These are phyloP conservation scores for Zophobas atratus DNA, from an alignment of 1,140 invertebrate genomes.

Conservation along the genomic window DNA sequence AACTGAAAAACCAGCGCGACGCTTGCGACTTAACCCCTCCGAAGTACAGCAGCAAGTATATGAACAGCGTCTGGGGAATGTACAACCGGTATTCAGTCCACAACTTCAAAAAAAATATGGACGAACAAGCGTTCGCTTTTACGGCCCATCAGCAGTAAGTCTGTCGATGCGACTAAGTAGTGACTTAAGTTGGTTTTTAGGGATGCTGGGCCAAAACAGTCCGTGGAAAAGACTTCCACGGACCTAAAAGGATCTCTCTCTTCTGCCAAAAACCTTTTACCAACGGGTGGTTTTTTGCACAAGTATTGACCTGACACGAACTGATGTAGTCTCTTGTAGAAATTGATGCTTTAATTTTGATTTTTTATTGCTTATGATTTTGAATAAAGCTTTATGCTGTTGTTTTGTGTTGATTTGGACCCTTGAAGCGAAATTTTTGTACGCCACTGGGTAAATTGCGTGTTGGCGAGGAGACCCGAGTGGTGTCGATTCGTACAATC, in stretches of 20 bases:
- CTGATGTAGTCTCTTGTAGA: background rate
- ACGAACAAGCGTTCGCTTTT: slow-evolving; percentile 66
- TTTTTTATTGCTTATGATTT: no score
- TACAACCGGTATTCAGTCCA: slow-evolving; percentile 90
- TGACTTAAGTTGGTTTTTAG: background rate
- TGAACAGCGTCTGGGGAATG: slow-evolving; percentile 92
- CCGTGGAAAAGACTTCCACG: slow-evolving; percentile 1
- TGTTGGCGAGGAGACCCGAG: no score
- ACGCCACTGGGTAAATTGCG: no score
- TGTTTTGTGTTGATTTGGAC: no score
- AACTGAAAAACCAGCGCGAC: slow-evolving; percentile 63
- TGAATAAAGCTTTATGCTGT: no score
- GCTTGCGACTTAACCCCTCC: slow-evolving; percentile 70
- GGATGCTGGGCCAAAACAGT: background rate
- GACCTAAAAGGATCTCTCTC: background rate
- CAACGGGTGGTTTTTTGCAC: background rate
- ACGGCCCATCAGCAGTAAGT: slow-evolving; percentile 70
- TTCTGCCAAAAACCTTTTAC: slow-evolving; percentile 1
- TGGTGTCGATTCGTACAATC: no score
- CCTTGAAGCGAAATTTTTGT: no score
- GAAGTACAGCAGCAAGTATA: slow-evolving; percentile 88
- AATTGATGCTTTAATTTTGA: background rate
- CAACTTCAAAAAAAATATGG: slow-evolving; percentile 86
- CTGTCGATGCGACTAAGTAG: background rate
- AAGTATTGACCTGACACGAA: background rate